Conservation (phyloP, 2,888 invertebrate genomes). For the Orgyia antiqua region DNA sequence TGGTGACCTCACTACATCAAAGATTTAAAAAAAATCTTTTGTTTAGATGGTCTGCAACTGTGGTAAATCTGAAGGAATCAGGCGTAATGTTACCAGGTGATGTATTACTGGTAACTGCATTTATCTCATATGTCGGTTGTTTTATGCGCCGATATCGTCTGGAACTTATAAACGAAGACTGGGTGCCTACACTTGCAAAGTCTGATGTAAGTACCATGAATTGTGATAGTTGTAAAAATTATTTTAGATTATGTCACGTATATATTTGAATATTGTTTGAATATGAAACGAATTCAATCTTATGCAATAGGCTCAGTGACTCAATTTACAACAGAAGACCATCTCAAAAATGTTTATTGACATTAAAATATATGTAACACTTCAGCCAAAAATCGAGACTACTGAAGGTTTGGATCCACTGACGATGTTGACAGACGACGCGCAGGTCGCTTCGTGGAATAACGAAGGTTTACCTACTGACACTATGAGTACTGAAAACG, state of each 20-base stretch:
- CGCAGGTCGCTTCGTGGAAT: constrained; percentile 95
- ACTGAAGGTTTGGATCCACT: constrained; percentile 89
- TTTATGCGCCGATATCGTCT: constrained; percentile 91
- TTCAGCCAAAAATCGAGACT: constrained; percentile 86
- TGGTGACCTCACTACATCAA: no score
- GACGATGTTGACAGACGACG: constrained; percentile 93
- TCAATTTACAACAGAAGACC: no score
- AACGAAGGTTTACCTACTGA: constrained; percentile 96
- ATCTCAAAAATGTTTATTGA: no score
- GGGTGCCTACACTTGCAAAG: constrained; percentile 88
- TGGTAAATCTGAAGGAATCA: constrained; percentile 81
- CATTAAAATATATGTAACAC: no score
- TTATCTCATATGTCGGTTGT: constrained; percentile 96
- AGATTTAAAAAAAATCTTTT: no score
- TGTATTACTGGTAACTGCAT: constrained; percentile 91
- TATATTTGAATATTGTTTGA: no score
- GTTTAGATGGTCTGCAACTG: constrained; percentile 67
- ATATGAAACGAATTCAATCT: no score
- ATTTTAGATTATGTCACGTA: no score
- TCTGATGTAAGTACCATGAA: constrained; percentile 69
- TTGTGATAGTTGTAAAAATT: no score
- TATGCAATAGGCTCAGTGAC: neutral
- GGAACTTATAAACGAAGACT: constrained; percentile 86
- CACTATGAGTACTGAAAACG: constrained; percentile 96
- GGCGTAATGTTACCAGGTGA: constrained; percentile 92